Evolutionary conservation across 1,140 invertebrate genomes (phyloP), one percentile per base, ranked within the genome.

Genomic region (Ganaspis sp.): DNA sequence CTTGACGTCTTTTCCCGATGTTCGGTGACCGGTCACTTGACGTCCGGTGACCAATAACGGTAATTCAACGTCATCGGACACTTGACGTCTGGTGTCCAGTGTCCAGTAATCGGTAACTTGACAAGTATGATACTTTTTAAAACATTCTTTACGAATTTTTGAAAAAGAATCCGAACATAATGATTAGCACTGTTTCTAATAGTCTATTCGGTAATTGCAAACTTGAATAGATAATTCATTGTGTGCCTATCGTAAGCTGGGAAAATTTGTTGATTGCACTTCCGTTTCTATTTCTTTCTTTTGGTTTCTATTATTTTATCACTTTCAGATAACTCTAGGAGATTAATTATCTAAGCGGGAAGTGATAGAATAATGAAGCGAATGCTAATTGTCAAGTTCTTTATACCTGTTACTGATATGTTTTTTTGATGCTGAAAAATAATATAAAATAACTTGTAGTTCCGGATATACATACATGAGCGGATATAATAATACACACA

Each of bases 161-260:
- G n/a, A n/a, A 34, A 34, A 34, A 34, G 29, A 34, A 34, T 34
- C 29, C 29, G 29, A 34, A 40, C 38, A 40, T 40, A 40, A 9
- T 40, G 38, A 40, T 40, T 40, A 40, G 38, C 11, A 40, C 38
- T 9, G 38, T 40, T 40, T 40, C 38, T 40, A 40, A 40, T 40
- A 11, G 38, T 9, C 12, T 9, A 12, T 40, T 40, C 38, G 38
- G 38, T 49, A n/a, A 49, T 49, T 49, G 45, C n/a, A 49, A 49
- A 49, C 45, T 49, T 17, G 45, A 49, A 49, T 49, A 49, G 45
- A 49, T 49, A 49, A 49, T 49, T 49, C n/a, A n/a, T n/a, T n/a
- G n/a, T 45, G 1, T 1, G n/a, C 11, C n/a, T 15, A 49, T 17
- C 45, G 3, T n/a, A 3, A 8, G 12, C 45, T 15, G 17, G 6